These are phyloP conservation scores for Sebastiscus albofasciatus DNA, from an alignment of 2,797 vertebrate species.

Conservation along the genomic window DNA sequence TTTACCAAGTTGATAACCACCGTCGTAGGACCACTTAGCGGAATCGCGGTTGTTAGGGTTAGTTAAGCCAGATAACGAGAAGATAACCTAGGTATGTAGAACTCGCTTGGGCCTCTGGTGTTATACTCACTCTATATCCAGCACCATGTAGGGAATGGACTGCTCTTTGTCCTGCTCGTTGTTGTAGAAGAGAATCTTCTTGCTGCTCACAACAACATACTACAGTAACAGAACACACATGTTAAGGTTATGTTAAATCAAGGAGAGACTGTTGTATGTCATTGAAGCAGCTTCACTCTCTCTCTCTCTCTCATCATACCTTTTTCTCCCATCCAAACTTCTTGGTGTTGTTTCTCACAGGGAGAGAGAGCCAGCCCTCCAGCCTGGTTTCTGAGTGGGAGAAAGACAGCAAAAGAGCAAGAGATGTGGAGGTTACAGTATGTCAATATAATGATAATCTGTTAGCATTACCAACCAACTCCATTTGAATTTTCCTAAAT, in stretches of 20 bases:
- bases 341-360: slow-evolving; percentile 97
- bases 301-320: slow-evolving; percentile 71
- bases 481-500: neutral
- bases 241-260: neutral
- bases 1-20: no score
- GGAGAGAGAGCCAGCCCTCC: slow-evolving; percentile 97
- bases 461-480: neutral
- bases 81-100: no score
- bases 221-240: slow-evolving; percentile 76
- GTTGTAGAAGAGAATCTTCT: slow-evolving; percentile 99
- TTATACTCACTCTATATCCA: slow-evolving; percentile 95
- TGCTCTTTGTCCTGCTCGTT: slow-evolving; percentile 95
- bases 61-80: no score
- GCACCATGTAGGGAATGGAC: slow-evolving; percentile 96
- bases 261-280: neutral
- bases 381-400: slow-evolving; percentile 87
- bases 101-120: neutral
- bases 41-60: no score
- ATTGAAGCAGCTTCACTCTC: neutral
- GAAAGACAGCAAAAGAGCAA: neutral
- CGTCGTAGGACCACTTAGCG: accelerated
- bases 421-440: neutral
- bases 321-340: slow-evolving; percentile 98
- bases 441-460: neutral
- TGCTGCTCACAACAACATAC: slow-evolving; percentile 99